phyloP scores from a whole-genome alignment of 1,140 invertebrate species.

The Drosophila tani region DNA sequence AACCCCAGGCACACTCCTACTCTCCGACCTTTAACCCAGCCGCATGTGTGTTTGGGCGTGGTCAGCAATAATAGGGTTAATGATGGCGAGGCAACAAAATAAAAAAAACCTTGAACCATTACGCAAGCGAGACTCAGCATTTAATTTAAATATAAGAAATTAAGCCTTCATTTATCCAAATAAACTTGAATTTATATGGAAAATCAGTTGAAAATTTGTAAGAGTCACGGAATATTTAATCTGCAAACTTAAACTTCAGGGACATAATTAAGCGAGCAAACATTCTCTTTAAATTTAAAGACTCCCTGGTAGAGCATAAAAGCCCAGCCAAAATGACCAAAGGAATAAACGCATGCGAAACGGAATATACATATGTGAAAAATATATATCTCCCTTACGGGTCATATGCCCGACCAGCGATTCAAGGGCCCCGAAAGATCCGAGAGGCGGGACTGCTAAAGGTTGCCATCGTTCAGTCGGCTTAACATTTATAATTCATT shows the following conservation, averaged over 20 bases:
- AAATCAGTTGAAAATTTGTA: too few relatives aligned
- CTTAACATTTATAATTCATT: slow-evolving; percentile 53
- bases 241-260: neutral
- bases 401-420: slow-evolving; percentile 12
- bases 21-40: neutral
- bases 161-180: neutral
- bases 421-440: slow-evolving; percentile 26
- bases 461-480: slow-evolving; percentile 36
- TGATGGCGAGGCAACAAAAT: slow-evolving; percentile 3
- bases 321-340: slow-evolving; percentile 6
- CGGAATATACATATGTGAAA: slow-evolving; percentile 20
- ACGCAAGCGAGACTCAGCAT: neutral
- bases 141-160: neutral
- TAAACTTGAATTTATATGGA: too few relatives aligned
- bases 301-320: neutral
- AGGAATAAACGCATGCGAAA: neutral
- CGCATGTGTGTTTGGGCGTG: slow-evolving; percentile 25
- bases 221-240: neutral
- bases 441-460: slow-evolving; percentile 11
- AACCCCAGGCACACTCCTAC: slow-evolving; percentile 8
- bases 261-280: neutral
- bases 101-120: neutral
- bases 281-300: neutral
- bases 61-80: slow-evolving; percentile 38
- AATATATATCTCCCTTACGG: slow-evolving; percentile 26